Percentiles rank a stretch among this genome's conserved stretches.
Evolutionary conservation across 2,888 invertebrate species (phyloP).

Genomic region (Drosophila austrosaltans): DNA sequence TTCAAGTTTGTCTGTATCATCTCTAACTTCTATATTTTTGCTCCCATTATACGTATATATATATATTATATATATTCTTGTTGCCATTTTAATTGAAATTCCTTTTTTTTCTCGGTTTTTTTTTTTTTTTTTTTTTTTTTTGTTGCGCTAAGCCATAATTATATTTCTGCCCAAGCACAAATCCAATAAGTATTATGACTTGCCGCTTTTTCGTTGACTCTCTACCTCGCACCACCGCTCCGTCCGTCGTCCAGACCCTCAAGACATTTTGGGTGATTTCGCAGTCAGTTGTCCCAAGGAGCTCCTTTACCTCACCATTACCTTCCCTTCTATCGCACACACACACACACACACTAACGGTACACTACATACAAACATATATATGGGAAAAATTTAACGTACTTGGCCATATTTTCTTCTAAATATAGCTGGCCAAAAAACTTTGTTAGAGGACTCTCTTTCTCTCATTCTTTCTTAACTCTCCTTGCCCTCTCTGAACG

Average conservation of each 20-base stretch:
- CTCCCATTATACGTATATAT: conserved; percentile 1
- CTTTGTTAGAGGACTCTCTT: conserved; percentile 27
- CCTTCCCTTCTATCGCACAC: conserved; percentile 1
- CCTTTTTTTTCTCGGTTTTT: conserved; percentile 38
- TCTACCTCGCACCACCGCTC: neutral
- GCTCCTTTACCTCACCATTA: conserved; percentile 4
- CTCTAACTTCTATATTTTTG: conserved; percentile 7
- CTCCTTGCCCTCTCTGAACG: conserved; percentile 1
- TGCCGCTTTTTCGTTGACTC: conserved; percentile 48
- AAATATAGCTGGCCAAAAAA: conserved; percentile 53
- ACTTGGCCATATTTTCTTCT: conserved; percentile 60
- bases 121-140: conserved; percentile 29
- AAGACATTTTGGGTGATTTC: conserved; percentile 35
- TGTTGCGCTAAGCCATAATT: conserved; percentile 61
- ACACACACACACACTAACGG: conserved; percentile 8
- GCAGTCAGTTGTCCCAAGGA: conserved; percentile 5
- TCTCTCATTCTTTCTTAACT: neutral
- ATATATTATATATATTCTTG: conserved; percentile 40
- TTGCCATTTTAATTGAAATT: conserved; percentile 74
- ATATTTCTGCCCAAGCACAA: conserved; percentile 56
- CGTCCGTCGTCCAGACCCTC: conserved; percentile 15
- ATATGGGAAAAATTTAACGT: conserved; percentile 60
- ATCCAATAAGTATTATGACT: conserved; percentile 77
- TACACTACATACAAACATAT: conserved; percentile 11
- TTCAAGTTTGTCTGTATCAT: neutral